These are phyloP conservation scores for Australoheros scitulus DNA, from an alignment of 2,113 vertebrate genomes.

Conservation along the genomic window DNA sequence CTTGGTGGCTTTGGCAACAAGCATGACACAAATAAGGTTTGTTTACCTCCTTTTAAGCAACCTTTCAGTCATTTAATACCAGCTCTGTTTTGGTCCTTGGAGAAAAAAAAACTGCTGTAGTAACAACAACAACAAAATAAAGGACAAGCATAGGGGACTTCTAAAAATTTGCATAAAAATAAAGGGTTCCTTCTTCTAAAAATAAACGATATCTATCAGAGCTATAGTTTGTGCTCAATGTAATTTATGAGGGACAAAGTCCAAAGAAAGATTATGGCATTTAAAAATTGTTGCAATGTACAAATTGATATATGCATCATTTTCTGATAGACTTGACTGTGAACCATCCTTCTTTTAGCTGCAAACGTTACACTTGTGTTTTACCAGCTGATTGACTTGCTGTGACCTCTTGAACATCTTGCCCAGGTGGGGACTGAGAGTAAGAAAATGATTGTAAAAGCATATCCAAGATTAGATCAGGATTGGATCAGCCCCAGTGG, in stretches of 20 bases:
- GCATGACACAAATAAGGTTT: not conserved
- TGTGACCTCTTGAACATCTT: not conserved
- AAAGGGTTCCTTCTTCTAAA: not conserved
- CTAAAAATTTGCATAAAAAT: too few relatives aligned
- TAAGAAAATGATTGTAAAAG: not conserved
- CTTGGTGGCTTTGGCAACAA: too few relatives aligned
- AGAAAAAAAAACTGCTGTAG: not conserved
- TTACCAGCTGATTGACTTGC: not conserved
- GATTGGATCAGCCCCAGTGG: not conserved
- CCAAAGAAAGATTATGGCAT: not conserved
- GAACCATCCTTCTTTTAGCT: not conserved
- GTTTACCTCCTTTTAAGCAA: not conserved
- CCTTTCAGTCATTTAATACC: not conserved
- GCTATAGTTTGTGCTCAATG: not conserved
- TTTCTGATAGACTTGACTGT: not conserved
- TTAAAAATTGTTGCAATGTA: not conserved
- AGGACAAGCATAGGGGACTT: not conserved
- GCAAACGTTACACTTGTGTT: not conserved
- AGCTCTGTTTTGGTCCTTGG: not conserved
- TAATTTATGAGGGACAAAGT: not conserved
- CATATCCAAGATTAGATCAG: not conserved
- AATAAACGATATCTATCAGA: not conserved
- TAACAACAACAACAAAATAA: not conserved
- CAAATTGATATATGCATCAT: not conserved
- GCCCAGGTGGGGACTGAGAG: not conserved